Conservation (phyloP, 2,113 vertebrate genomes). For the Nanorana parkeri region DNA sequence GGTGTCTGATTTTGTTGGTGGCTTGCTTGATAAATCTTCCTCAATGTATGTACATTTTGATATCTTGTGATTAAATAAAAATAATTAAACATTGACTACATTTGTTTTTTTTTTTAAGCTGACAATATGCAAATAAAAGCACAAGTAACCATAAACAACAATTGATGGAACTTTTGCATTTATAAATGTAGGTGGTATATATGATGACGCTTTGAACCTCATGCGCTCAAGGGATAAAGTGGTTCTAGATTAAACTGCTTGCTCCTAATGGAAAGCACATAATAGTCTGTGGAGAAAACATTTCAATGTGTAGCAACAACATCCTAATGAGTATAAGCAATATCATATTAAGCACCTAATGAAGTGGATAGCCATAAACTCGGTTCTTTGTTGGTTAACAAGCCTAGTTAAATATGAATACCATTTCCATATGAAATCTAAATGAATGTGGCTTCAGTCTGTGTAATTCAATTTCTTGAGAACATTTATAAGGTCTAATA, state of each 20-base stretch:
- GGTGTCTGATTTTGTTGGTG: too few species aligned
- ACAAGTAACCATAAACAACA: too few species aligned
- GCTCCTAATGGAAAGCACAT: conserved; percentile 46
- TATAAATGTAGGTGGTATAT: too few species aligned
- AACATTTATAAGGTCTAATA: too few species aligned
- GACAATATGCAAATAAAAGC: neutral
- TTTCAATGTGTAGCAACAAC: conserved; percentile 34
- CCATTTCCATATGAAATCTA: conserved; percentile 12
- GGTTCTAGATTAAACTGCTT: conserved; percentile 8
- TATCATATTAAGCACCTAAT: conserved; percentile 48
- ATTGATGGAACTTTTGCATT: too few species aligned
- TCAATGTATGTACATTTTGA: too few species aligned
- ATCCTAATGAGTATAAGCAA: conserved; percentile 47
- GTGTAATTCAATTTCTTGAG: neutral
- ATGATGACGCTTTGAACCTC: neutral
- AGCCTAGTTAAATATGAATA: conserved; percentile 29
- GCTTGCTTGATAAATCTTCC: too few species aligned
- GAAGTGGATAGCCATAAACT: conserved; percentile 48
- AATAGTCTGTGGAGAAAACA: conserved; percentile 52
- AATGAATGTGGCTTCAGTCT: neutral
- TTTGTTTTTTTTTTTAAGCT: too few species aligned
- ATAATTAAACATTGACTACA: neutral
- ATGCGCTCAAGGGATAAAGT: conserved; percentile 10
- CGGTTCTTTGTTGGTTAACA: conserved; percentile 40
- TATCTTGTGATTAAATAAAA: too few species aligned